A percentile compares a stretch with the other conserved stretches of the same genome.
phyloP scores from a whole-genome alignment of 2,113 vertebrate species.

The Triplophysa siluroides region DNA sequence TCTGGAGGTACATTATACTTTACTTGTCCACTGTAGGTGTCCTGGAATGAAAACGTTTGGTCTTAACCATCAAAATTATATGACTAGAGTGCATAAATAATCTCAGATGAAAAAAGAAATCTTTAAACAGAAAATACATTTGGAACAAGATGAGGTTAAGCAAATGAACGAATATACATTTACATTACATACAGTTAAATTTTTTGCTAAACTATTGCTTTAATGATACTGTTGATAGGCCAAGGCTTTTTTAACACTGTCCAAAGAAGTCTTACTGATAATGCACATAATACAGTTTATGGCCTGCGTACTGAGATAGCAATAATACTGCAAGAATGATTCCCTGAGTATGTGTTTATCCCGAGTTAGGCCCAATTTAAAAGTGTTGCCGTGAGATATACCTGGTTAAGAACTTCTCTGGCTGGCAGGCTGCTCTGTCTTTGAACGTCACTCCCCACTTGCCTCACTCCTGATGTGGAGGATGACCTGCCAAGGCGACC shows the following conservation, averaged over 20 bases:
- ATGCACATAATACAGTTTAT: constrained; percentile 17
- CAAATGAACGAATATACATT: background rate
- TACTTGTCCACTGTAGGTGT: too few relatives aligned
- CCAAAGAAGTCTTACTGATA: background rate
- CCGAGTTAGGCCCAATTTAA: constrained; percentile 8
- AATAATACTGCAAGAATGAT: constrained; percentile 59
- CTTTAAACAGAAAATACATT: background rate
- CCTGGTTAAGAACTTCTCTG: constrained; percentile 81
- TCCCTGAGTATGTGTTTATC: constrained; percentile 9
- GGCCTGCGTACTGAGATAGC: constrained; percentile 40
- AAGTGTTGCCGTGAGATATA: constrained; percentile 52
- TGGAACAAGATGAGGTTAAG: background rate
- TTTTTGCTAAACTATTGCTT: too few relatives aligned
- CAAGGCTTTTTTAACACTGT: background rate
- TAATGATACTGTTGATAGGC: too few relatives aligned
- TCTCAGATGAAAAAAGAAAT: too few relatives aligned
- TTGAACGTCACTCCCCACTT: constrained; percentile 80
- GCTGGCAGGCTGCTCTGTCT: constrained; percentile 85
- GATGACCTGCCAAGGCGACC: constrained; percentile 88
- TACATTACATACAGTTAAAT: background rate
- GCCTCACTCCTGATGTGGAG: constrained; percentile 87
- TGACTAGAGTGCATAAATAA: too few relatives aligned
- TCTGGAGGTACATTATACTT: too few relatives aligned
- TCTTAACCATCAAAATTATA: too few relatives aligned
- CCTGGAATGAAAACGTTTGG: too few relatives aligned